Base-by-base conservation (phyloP, 2,888 invertebrate species). In the Pyrrhia umbra region DNA sequence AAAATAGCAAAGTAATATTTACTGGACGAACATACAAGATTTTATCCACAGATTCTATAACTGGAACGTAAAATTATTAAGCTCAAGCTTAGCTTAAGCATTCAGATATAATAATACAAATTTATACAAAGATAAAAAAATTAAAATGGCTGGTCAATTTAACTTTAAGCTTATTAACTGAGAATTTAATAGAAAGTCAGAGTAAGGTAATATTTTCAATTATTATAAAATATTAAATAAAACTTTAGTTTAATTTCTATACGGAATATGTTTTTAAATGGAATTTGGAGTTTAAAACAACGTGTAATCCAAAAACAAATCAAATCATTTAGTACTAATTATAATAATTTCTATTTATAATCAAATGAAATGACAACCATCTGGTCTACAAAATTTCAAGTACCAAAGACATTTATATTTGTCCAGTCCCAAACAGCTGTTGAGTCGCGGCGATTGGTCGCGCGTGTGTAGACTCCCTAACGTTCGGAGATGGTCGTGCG, bases 401-500 rank as follows among this genome's bases (percentile, higher is more conserved):
- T 51, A 72, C 57, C 79, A 80, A 81, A 79, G 79, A 81, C 71
- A 79, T 81, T 77, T 80, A 74, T 81, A 77, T 81, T 77, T 79
- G 68, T 78, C 64, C 66, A 69, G 65, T 60, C 46, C 25, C 56
- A 46, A 71, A 67, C 78, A 75, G 77, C 77, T 79, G 81, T 71
- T 68, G 20, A 68, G 68, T 67, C 74, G 79, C 54, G 46, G 64
- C 79, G 73, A 66, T 65, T 47, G 25, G 27, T 49, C 56, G 58
- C 25, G 45, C n/a, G 75, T 89, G 81, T 87, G 79, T 49, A 88
- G 57, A 62, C 68, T 73, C 79, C 88, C 79, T 91, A 76, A 88
- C 61, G 71, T 80, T 76, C 69, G 58, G 80, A 86, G 86, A 86
- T 86, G 84, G 83, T 83, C 83, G 83, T 87, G 88, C 86, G 88